Conservation (phyloP, 2,797 vertebrate species). For the Clamator glandarius region DNA sequence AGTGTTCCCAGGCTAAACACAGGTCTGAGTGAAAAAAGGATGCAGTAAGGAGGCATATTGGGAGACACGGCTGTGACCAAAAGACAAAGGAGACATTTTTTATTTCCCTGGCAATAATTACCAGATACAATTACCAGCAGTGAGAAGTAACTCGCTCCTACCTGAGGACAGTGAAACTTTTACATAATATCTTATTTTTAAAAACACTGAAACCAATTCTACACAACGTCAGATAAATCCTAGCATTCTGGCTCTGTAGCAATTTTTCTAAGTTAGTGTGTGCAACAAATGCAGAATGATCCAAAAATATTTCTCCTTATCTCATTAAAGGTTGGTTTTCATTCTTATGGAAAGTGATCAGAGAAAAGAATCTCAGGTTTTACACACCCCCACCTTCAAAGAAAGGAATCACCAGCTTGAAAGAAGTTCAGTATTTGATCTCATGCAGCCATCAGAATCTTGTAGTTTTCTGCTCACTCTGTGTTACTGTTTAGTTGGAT, state of each 20-base stretch:
- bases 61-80: neutral
- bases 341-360: neutral
- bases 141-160: neutral
- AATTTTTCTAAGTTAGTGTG: neutral
- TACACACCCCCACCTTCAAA: accelerated
- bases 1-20: neutral
- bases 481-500: neutral
- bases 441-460: neutral
- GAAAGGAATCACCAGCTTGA: neutral
- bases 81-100: neutral
- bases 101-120: neutral
- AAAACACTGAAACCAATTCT: neutral
- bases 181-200: neutral
- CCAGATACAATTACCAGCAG: neutral
- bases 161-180: neutral
- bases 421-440: neutral
- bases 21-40: neutral
- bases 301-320: neutral
- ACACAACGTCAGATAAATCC: neutral
- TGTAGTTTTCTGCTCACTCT: neutral
- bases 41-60: neutral
- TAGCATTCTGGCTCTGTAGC: neutral
- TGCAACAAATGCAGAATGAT: neutral
- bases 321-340: accelerated
- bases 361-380: neutral